These are phyloP conservation scores for Pholis gunnellus DNA, from an alignment of 2,113 vertebrate genomes.

Conservation along the genomic window DNA sequence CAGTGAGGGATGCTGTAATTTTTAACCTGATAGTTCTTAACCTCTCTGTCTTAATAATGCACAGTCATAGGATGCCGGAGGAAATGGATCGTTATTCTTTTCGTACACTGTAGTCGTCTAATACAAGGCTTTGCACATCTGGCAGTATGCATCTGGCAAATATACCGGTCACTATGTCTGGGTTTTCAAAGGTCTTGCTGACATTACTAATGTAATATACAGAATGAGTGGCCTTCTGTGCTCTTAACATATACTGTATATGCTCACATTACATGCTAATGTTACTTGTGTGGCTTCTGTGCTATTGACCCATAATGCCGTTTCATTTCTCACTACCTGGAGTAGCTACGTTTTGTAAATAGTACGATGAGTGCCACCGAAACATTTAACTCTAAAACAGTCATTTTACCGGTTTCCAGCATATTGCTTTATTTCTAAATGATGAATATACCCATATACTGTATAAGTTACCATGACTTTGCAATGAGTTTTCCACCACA, in stretches of 20 bases:
- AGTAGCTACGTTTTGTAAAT: background rate
- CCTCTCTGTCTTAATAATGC: slow-evolving; percentile 6
- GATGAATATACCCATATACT: background rate
- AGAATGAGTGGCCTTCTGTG: background rate
- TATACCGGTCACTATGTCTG: background rate
- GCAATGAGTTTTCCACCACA: background rate
- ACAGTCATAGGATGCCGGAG: background rate
- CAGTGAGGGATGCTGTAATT: background rate
- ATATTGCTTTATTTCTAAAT: background rate
- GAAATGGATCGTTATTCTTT: background rate
- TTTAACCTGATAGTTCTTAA: background rate
- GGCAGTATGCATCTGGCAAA: background rate
- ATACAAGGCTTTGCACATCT: background rate
- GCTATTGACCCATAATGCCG: background rate
- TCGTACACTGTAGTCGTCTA: background rate
- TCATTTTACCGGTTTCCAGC: background rate
- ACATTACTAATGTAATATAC: background rate
- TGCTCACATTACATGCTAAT: background rate
- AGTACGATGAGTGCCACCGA: background rate
- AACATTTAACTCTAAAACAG: background rate
- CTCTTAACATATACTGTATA: no score
- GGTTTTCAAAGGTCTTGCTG: background rate
- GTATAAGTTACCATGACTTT: no score
- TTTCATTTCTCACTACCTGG: background rate
- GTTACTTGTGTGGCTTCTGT: background rate